Conservation (phyloP, 2,888 invertebrate species). For the Gari tellinella region DNA sequence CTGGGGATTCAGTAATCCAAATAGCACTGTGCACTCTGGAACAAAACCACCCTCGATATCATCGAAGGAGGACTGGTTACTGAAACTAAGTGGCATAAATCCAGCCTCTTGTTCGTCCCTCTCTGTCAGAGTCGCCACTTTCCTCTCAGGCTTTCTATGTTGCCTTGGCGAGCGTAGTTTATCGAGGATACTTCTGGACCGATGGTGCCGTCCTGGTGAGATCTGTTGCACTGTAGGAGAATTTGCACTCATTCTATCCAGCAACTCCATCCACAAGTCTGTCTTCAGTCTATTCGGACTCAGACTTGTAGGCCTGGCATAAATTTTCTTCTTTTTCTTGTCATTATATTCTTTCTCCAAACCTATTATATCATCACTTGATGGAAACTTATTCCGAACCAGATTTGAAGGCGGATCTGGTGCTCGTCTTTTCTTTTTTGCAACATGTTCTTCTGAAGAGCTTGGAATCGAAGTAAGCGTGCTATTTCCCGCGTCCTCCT, state of each 20-base stretch:
- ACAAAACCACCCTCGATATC: constrained; percentile 25
- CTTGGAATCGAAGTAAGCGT: constrained; percentile 2
- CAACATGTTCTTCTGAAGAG: constrained; percentile 21
- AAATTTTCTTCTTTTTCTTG: background rate
- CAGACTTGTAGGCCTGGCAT: constrained; percentile 35
- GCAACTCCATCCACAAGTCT: constrained; percentile 46
- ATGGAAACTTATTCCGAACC: constrained; percentile 46
- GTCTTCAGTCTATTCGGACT: constrained; percentile 26
- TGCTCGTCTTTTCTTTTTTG: constrained; percentile 48
- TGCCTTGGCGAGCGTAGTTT: constrained; percentile 55
- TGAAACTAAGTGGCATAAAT: constrained; percentile 31
- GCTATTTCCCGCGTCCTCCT: constrained; percentile 1
- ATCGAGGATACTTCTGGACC: constrained; percentile 33
- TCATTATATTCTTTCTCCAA: constrained; percentile 3
- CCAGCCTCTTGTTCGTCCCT: constrained; percentile 55
- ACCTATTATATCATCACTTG: constrained; percentile 56
- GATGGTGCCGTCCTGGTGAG: constrained; percentile 21
- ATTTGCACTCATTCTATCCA: constrained; percentile 35
- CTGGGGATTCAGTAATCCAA: constrained; percentile 27
- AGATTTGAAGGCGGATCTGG: constrained; percentile 43
- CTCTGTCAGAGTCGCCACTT: constrained; percentile 9
- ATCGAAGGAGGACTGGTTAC: constrained; percentile 51
- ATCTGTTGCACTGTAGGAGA: constrained; percentile 24
- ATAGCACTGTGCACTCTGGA: constrained; percentile 27
- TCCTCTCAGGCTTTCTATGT: constrained; percentile 22